Base-by-base conservation (phyloP, 1,140 invertebrate genomes). In the Bombyx mandarina region DNA sequence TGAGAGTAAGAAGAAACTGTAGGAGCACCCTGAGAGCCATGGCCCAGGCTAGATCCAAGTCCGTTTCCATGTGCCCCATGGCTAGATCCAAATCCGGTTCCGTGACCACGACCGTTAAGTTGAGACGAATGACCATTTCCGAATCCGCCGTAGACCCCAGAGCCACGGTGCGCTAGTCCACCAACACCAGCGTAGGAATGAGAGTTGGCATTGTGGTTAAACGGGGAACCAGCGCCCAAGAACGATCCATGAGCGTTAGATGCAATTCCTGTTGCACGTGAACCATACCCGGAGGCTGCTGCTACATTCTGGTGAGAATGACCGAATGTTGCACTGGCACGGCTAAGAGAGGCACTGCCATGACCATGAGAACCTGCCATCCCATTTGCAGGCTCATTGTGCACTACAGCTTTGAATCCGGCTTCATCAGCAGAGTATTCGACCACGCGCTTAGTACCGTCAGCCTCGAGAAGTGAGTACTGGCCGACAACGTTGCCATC, bases 401-500 rank as follows among this genome's bases (percentile, higher is more conserved):
- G 82, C 10, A 89, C 88, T 18, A 88, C 72, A 45, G 87, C 88
- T 64, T 88, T 88, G 70, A 89, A 89, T 42, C 88, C 88, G 53
- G 85, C 77, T 8, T 77, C 73, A 65, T 86, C 71, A 51, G 87
- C 79, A 9, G 83, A 75, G 64, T 88, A 89, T 65, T 89, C 78
- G 1, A 89, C 88, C 6, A 76, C 82, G 43, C 88, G 73, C 62
- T 82, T 81, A 52, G 82, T 79, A 46, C 88, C 86, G 60, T 88
- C 87, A 42, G 86, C 73, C 52, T 88, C 87, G 22, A 86, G 56
- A 6, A 86, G 69, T 7, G 82, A 79, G 71, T 86, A 87, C 57
- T 78, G 66, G 8, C 91, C 91, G 52, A 88, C 81, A n/a, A 91
- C 90, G 44, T 86, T 68, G 65, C 90, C 89, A 1, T 90, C 91